These are phyloP conservation scores for Drosophila busckii DNA, from an alignment of 1,140 invertebrate genomes.

Conservation along the genomic window DNA sequence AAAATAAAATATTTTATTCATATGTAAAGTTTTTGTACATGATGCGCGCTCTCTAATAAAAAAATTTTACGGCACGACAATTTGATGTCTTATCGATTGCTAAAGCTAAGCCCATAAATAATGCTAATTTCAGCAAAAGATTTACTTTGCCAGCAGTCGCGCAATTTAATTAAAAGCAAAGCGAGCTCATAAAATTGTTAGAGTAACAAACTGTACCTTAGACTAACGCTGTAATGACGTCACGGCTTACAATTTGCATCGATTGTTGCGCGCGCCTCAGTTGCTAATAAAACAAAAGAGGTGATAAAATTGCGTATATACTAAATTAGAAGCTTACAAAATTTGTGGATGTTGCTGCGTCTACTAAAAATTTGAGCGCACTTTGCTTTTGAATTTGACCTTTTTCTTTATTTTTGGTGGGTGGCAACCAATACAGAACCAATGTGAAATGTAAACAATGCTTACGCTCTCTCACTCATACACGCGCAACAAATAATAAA, in stretches of 20 bases:
- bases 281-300: too few relatives aligned
- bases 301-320: too few relatives aligned
- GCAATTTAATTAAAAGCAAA: constrained; percentile 31
- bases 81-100: constrained; percentile 59
- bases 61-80: constrained; percentile 49
- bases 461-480: constrained; percentile 17
- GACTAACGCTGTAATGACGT: too few relatives aligned
- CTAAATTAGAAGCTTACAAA: too few relatives aligned
- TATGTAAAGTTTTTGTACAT: too few relatives aligned
- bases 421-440: constrained; percentile 18
- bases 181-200: constrained; percentile 37
- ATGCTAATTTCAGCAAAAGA: constrained; percentile 33
- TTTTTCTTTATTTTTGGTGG: constrained; percentile 40
- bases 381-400: constrained; percentile 59
- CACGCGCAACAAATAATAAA: constrained; percentile 1
- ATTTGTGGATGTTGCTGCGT: too few relatives aligned
- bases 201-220: too few relatives aligned
- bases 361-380: too few relatives aligned
- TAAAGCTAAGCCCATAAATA: constrained; percentile 13
- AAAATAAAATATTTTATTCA: too few relatives aligned
- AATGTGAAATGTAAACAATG: constrained; percentile 42
- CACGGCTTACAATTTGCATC: too few relatives aligned
- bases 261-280: too few relatives aligned
- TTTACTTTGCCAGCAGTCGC: constrained; percentile 24
- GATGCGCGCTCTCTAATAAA: too few relatives aligned